These are phyloP conservation scores for Heterodera filipjevi DNA, from an alignment of 2,888 invertebrate species.

Conservation along the genomic window DNA sequence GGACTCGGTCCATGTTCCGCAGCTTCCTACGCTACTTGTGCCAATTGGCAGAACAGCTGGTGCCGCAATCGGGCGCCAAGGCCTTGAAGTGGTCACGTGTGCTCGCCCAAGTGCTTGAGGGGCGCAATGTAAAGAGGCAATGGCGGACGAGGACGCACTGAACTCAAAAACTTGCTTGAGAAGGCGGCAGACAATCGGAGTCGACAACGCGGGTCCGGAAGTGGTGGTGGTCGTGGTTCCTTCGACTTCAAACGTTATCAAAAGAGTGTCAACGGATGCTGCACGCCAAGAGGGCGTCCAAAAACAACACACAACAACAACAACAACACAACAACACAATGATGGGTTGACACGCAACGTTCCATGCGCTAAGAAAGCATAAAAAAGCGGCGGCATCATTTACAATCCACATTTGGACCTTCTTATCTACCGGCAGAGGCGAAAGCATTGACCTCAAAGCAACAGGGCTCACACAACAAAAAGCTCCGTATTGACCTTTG, in stretches of 20 bases:
- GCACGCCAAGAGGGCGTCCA: too few relatives aligned
- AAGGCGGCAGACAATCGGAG: constrained; percentile 10
- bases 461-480: too few relatives aligned
- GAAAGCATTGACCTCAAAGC: too few relatives aligned
- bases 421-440: too few relatives aligned
- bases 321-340: too few relatives aligned
- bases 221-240: neutral
- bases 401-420: too few relatives aligned
- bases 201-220: neutral
- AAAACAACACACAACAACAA: too few relatives aligned
- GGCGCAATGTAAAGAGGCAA: neutral
- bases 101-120: neutral
- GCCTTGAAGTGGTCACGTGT: constrained; percentile 3
- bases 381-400: too few relatives aligned
- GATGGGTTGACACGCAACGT: too few relatives aligned
- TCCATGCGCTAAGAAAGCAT: too few relatives aligned
- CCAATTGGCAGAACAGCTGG: constrained; percentile 6
- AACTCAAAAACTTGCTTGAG: constrained; percentile 4
- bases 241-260: constrained; percentile 17
- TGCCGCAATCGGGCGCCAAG: neutral
- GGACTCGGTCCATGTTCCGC: constrained; percentile 9
- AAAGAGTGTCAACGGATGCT: neutral
- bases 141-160: neutral
- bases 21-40: constrained; percentile 10
- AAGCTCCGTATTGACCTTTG: too few relatives aligned